Evolutionary conservation across 2,113 vertebrate genomes (phyloP), one percentile per base, ranked within the genome.

Genomic region (Etia nguti): DNA sequence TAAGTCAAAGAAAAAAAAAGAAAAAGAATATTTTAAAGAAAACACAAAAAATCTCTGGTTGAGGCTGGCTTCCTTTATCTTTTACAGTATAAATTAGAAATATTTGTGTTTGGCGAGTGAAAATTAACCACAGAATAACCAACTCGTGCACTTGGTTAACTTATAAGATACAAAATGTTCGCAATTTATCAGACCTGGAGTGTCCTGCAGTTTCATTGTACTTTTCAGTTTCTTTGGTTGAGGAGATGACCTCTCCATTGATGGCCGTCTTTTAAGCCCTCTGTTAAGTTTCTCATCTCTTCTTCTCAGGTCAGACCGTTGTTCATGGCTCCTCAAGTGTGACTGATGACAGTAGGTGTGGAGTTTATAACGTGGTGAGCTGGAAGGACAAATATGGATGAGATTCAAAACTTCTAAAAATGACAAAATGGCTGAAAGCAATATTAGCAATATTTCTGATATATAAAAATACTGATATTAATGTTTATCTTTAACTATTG

Each of bases 181-280:
- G n/a, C 8, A 57, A 20, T 4, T 34, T 46, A n/a, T 65, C 90
- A 36, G 46, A 95, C 94, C 92, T 93, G 94, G 55, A 31, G 87
- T 46, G 70, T 92, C 54, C 38, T 93, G 70, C 2, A 93, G 41
- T 38, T 10, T 83, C 10, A 92, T 87, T 8, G 86, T 84, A 13
- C 38, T 88, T 52, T 2, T 83, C 1, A 50, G 24, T 20, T 20
- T 80, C 31, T 52, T 90, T 4, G 2, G 65, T 10, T 62, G 68
- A 22, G 57, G 7, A 2, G 43, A 34, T 1, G 57, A 24, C 5
- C 16, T 50, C 24, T 86, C 77, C 2, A 68, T 1, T 6, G 87
- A 85, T 2, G 7, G n/a, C 20, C 6, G 54, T 54, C 54, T 87
- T 16, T 84, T 84, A 3, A 8, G 9, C 11, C 54, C 80, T 12